Evolutionary conservation across 2,797 vertebrate species (phyloP).

Genomic region (Amblyopsis hoosieri): DNA sequence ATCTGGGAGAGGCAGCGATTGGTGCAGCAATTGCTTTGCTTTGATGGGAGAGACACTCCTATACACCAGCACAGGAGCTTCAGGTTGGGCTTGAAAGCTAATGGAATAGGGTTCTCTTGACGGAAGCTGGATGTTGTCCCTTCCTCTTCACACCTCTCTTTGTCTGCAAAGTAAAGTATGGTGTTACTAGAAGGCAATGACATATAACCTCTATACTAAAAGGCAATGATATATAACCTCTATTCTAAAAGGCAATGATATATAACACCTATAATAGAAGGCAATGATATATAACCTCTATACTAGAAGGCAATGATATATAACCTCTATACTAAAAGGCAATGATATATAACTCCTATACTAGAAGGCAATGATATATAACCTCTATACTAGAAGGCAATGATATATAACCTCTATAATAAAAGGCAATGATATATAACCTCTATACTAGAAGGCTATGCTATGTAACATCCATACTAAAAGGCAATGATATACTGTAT

Average conservation of each 20-base stretch:
- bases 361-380: background rate
- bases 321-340: background rate
- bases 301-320: background rate
- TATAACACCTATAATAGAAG: background rate
- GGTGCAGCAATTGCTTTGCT: conserved; percentile 11
- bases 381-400: background rate
- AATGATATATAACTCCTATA: background rate
- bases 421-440: background rate
- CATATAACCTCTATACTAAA: no score
- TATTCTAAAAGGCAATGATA: background rate
- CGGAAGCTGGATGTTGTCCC: conserved; percentile 37
- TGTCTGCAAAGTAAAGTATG: conserved; percentile 41
- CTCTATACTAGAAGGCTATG: background rate
- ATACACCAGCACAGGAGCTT: conserved; percentile 25
- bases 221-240: background rate
- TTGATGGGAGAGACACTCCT: conserved; percentile 3
- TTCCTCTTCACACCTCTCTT: conserved; percentile 21
- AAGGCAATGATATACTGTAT: background rate
- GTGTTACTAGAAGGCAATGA: background rate
- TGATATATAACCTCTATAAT: background rate
- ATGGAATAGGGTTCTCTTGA: conserved; percentile 7
- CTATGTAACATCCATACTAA: background rate
- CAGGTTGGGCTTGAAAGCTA: conserved; percentile 9
- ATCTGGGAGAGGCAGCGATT: conserved; percentile 15
- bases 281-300: background rate